These are phyloP conservation scores for Ceratosolen fusciceps DNA, from an alignment of 1,140 invertebrate species.

Conservation along the genomic window DNA sequence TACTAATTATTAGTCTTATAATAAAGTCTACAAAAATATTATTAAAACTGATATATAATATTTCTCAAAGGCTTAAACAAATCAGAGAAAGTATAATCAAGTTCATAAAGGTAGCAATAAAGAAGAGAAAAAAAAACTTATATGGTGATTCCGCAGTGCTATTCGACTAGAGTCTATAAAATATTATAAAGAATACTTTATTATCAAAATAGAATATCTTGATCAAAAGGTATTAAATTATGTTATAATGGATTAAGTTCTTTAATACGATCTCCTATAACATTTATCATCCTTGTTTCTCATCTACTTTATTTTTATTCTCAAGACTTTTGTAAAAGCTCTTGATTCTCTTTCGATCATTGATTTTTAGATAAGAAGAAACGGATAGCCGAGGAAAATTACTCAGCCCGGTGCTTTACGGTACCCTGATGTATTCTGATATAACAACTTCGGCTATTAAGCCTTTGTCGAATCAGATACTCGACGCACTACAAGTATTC, in stretches of 20 bases:
- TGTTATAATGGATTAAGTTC: background rate
- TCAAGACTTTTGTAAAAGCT: background rate
- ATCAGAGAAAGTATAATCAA: no score
- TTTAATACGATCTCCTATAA: background rate
- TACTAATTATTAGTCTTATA: no score
- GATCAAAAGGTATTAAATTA: background rate
- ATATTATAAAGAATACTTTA: background rate
- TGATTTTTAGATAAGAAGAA: background rate
- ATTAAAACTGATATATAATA: no score
- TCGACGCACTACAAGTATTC: background rate
- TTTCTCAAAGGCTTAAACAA: no score
- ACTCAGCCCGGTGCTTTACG: background rate
- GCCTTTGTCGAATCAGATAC: slow-evolving; percentile 7
- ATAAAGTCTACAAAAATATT: no score
- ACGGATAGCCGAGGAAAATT: background rate
- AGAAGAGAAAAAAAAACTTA: no score
- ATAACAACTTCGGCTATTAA: background rate
- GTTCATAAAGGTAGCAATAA: no score
- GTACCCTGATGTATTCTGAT: background rate
- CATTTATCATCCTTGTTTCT: background rate
- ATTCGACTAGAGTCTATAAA: background rate
- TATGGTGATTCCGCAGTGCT: background rate
- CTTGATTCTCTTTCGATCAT: background rate
- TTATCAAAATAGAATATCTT: background rate
- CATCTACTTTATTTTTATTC: background rate